Evolutionary conservation across 2,888 invertebrate species (phyloP), one percentile per base, ranked within the genome.

Genomic region (Chrysotoxum bicinctum): DNA sequence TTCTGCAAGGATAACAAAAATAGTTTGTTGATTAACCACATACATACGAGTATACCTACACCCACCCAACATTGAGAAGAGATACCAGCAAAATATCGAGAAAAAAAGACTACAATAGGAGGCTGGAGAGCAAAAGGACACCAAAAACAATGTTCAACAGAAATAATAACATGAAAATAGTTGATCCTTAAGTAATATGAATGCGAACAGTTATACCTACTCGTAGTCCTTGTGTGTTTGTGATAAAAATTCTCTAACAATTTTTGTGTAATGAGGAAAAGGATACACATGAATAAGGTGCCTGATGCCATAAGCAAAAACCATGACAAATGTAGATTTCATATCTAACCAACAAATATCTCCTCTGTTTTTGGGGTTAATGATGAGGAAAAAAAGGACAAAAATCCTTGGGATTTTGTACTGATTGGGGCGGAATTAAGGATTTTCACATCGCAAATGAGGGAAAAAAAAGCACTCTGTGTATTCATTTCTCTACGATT

Each of bases 291-390:
- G 48, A 56, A 77, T 74, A 52, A 58, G 54, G 40, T 50, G 48
- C 23, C 48, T 45, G 3, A 10, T 12, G 0, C 7, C 5, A 3
- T 68, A 69, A 40, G 32, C 54, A 74, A 69, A 66, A 74, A 62
- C 69, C 83, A 74, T 78, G 73, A 78, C 78, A 78, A 83, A 83
- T 83, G 73, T 74, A 76, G 60, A 82, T 60, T 66, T 77, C 66
- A 64, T 54, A 35, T 35, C 43, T 19, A 21, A 7, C 52, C 50
- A 21, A 30, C 12, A 45, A 32, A 37, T 6, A 37, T 43, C 7
- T 7, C 12, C n/a, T n/a, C 19, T 2, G 8, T 21, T 35, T 7
- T 10, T 21, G n/a, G 5, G 21, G 19, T 21, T 14, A 23, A 14
- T 35, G 10, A 50, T 35, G 35, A 37, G 35, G 10, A 35, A 66